Base-by-base conservation (phyloP, 2,797 vertebrate species). In the Lophotriccus pileatus region DNA sequence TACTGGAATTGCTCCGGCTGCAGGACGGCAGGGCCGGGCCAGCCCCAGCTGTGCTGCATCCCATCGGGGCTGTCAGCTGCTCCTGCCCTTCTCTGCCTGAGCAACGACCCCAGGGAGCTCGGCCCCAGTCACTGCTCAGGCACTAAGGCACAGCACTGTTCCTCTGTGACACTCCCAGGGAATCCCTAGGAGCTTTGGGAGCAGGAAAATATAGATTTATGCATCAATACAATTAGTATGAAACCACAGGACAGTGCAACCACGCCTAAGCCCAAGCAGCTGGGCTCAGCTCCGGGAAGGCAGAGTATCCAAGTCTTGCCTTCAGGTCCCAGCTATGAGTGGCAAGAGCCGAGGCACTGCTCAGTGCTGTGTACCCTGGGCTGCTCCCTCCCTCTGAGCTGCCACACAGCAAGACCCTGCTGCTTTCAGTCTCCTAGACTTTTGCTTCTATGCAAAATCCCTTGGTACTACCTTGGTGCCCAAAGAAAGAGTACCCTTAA, bases 291-390 rank as follows among this genome's bases (percentile, higher is more conserved):
- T 47, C 55, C 23, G 73, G 64, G 69, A 64, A 47, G 49, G 17
- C 2, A 1, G 17, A 2, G 39, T 2, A 43, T 4, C 36, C 21
- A 0, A 55, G 73, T 6, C n/a, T 2, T 18, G 55, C 28, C 59
- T 34, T 14, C 21, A 28, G 53, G 69, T 67, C 22, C 14, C 20
- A 13, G 12, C 30, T 34, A 7, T 0, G 0, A 43, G 60, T 16
- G 21, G 34, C 23, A 22, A 30, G 36, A 58, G 12, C 32, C 2
- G 5, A 17, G 25, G 53, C 30, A 5, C 20, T 11, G 20, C 47
- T 43, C 60, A 4, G 46, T 2, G 27, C 67, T 16, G 24, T 8
- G 0, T 3, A 1, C 22, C 0, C 0, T 0, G 0, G 10, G 1
- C 46, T 14, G 44, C 34, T 70, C 14, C 58, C 32, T n/a, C 18